A percentile compares a stretch with the other conserved stretches of the same genome.
phyloP scores from a whole-genome alignment of 1,140 invertebrate genomes.

The Octopus bimaculoides region DNA sequence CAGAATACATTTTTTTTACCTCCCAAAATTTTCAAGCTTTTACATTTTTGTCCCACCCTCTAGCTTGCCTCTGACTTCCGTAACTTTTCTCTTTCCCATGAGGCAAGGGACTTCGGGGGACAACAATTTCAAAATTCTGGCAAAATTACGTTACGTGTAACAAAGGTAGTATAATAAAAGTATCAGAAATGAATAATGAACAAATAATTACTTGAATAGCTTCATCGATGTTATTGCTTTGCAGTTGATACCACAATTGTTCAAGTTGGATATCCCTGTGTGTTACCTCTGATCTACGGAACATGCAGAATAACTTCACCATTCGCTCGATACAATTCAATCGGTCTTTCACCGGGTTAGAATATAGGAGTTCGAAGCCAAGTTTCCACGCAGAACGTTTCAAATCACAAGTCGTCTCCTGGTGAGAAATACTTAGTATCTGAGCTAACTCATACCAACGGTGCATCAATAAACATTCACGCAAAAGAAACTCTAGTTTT shows the following conservation, averaged over 20 bases:
- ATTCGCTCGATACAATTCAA: slow-evolving; percentile 18
- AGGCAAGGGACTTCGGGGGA: too few species aligned
- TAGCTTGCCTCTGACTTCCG: too few species aligned
- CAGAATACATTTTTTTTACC: too few species aligned
- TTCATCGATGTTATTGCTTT: slow-evolving; percentile 11
- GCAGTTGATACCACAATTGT: slow-evolving; percentile 22
- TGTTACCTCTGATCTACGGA: not conserved
- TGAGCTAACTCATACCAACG: not conserved
- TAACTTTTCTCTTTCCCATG: too few species aligned
- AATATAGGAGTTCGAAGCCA: slow-evolving; percentile 8
- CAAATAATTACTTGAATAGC: slow-evolving; percentile 6
- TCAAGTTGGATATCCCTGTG: slow-evolving; percentile 18
- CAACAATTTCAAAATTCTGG: too few species aligned
- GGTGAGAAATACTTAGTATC: not conserved
- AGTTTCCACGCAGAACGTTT: not conserved
- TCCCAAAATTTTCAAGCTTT: too few species aligned
- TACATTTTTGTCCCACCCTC: too few species aligned
- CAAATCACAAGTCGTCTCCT: not conserved
- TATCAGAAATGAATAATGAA: not conserved
- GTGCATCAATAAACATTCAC: not conserved
- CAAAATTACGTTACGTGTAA: too few species aligned
- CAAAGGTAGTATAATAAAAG: too few species aligned
- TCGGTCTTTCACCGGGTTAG: not conserved
- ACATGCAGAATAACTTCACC: slow-evolving; percentile 15
- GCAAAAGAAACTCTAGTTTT: not conserved